A percentile compares a stretch with the other conserved stretches of the same genome.
Conservation (phyloP, 2,797 vertebrate genomes). For the Florisuga fusca region DNA sequence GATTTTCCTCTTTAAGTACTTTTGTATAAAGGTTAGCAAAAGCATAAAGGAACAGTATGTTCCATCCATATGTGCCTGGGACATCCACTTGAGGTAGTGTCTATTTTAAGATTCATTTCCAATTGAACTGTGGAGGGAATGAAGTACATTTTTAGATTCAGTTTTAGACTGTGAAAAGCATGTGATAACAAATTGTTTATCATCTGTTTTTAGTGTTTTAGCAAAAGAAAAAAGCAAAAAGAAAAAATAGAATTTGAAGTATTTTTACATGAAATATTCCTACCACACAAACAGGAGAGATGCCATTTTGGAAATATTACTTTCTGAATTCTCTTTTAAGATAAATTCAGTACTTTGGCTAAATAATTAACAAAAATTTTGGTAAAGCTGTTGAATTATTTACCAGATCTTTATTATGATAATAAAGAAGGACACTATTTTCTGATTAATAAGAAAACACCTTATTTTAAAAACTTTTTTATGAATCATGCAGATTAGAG, state of each 20-base stretch:
- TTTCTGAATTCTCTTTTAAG: not conserved
- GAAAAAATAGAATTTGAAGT: not conserved
- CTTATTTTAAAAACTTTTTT: not conserved
- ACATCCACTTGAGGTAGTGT: not conserved
- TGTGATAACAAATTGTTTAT: not conserved
- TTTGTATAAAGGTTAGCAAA: not conserved
- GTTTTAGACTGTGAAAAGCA: not conserved
- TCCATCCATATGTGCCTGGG: not conserved
- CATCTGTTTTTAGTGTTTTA: not conserved
- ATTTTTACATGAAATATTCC: not conserved
- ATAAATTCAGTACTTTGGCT: not conserved
- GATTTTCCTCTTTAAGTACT: not conserved
- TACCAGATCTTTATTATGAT: not conserved
- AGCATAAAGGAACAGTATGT: not conserved
- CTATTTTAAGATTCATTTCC: constrained; percentile 33
- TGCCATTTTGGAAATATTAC: not conserved
- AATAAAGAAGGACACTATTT: not conserved
- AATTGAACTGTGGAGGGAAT: not conserved
- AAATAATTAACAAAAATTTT: not conserved
- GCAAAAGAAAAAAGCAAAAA: not conserved
- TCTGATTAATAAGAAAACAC: not conserved
- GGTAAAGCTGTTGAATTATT: not conserved
- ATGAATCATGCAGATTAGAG: not conserved
- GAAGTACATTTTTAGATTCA: not conserved
- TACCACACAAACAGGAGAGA: not conserved